Evolutionary conservation across 2,888 invertebrate genomes (phyloP).

Genomic region (Nezara viridula): DNA sequence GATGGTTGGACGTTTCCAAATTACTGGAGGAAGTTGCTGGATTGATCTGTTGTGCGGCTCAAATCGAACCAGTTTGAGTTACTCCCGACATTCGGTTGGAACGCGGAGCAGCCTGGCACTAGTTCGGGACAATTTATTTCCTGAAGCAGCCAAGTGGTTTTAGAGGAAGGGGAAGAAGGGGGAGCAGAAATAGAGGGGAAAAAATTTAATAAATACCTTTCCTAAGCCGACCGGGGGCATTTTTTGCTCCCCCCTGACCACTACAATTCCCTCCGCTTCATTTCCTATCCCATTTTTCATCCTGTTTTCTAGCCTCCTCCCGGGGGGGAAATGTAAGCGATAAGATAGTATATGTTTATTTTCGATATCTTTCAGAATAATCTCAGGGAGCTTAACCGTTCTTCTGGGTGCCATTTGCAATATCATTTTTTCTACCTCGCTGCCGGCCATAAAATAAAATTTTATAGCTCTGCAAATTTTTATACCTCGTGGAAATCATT

Average conservation of each 20-base stretch:
- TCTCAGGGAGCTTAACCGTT: background rate
- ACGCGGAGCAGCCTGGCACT: background rate
- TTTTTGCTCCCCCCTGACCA: slow-evolving; percentile 28
- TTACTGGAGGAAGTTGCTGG: too few relatives aligned
- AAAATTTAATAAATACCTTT: slow-evolving; percentile 29
- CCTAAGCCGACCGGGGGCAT: background rate
- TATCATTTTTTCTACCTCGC: background rate
- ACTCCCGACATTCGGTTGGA: background rate
- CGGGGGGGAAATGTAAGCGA: background rate
- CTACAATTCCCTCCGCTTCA: slow-evolving; percentile 22
- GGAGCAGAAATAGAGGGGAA: slow-evolving; percentile 4
- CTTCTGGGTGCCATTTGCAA: background rate
- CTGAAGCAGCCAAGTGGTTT: background rate
- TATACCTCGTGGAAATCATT: too few relatives aligned
- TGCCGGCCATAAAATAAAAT: background rate
- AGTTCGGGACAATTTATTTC: background rate
- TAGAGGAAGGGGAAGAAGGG: background rate
- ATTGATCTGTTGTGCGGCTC: too few relatives aligned
- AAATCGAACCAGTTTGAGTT: background rate
- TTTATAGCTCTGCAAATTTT: background rate
- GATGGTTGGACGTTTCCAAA: too few relatives aligned
- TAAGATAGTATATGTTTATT: background rate
- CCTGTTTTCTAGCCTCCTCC: background rate
- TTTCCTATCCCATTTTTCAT: slow-evolving; percentile 18
- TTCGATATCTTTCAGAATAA: background rate